Evolutionary conservation across 2,113 vertebrate genomes (phyloP), one percentile per base, ranked within the genome.

Genomic region (Sorex fumeus): DNA sequence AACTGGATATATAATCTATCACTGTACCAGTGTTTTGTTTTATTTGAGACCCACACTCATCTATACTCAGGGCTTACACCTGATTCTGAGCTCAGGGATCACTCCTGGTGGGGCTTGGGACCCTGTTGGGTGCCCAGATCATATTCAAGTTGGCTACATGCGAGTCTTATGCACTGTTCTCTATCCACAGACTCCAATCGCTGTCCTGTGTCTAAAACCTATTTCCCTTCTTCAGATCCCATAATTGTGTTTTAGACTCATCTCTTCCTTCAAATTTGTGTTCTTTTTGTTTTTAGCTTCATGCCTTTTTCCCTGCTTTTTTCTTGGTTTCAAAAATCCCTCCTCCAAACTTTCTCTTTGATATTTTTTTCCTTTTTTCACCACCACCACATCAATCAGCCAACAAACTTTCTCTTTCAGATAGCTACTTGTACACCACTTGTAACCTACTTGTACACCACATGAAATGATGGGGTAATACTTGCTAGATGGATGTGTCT

Each of bases 181-280:
- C 40, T 40, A 3, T 90, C 19, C 70, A 34, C 23, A 43, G 57
- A 43, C 36, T 32, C 12, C 70, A 92, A n/a, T 7, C 30, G 28
- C 30, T 74, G 6, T 36, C 27, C 34, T 84, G 1, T 84, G 32
- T 91, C 50, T 90, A 60, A 92, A 67, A 50, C 64, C 23, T 79
- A 0, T 74, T 83, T 57, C 78, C 45, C 18, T 86, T 53, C 64
- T 87, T 94, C 47, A 78, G 72, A 72, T 57, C 30, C 36, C 8
- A n/a, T 30, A 66, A 8, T 60, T 5, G 18, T 62, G 50, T 67
- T 92, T 90, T 75, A 88, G 8, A 80, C 23, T 84, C 3, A 30
- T 13, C 25, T 90, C 16, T 53, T 87, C 11, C 18, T 82, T 67
- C 71, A 93, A 83, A 53, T 79, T 90, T 66, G 79, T 88, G 0